Evolutionary conservation across 1,140 invertebrate species (phyloP).

Genomic region (Phenacoccus solenopsis): DNA sequence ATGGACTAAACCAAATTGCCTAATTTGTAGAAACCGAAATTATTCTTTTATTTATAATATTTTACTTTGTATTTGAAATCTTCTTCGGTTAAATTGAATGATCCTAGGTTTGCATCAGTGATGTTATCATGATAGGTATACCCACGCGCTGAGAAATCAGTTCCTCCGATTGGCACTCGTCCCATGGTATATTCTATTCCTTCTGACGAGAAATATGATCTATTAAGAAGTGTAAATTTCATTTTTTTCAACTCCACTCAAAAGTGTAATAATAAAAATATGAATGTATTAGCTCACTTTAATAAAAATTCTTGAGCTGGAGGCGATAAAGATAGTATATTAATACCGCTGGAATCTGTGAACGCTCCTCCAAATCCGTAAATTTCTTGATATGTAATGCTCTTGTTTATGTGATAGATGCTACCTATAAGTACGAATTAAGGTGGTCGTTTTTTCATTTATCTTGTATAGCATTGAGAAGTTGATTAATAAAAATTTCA

Average conservation of each 20-base stretch:
- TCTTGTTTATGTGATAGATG: constrained; percentile 28
- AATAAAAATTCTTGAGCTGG: constrained; percentile 34
- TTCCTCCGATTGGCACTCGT: constrained; percentile 66
- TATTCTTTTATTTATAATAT: too few species aligned
- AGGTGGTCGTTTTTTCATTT: background rate
- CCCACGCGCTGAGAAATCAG: constrained; percentile 56
- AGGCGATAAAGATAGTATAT: constrained; percentile 47
- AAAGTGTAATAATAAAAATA: too few species aligned
- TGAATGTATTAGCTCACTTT: too few species aligned
- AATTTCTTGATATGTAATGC: constrained; percentile 42
- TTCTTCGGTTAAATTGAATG: constrained; percentile 51
- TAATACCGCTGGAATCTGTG: constrained; percentile 67
- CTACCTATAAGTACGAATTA: too few species aligned
- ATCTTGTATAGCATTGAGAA: too few species aligned
- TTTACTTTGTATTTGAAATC: constrained; percentile 49
- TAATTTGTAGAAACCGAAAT: background rate
- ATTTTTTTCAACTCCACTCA: too few species aligned
- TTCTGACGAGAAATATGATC: constrained; percentile 34
- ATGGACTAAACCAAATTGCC: constrained; percentile 5
- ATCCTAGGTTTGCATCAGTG: constrained; percentile 46
- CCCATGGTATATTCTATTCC: constrained; percentile 58
- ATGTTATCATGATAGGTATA: constrained; percentile 51
- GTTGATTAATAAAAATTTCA: too few species aligned
- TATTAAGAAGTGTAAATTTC: too few species aligned
- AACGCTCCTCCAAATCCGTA: constrained; percentile 78